Conservation (phyloP, 2,888 invertebrate species). For the Ommatoiulus sabulosus region DNA sequence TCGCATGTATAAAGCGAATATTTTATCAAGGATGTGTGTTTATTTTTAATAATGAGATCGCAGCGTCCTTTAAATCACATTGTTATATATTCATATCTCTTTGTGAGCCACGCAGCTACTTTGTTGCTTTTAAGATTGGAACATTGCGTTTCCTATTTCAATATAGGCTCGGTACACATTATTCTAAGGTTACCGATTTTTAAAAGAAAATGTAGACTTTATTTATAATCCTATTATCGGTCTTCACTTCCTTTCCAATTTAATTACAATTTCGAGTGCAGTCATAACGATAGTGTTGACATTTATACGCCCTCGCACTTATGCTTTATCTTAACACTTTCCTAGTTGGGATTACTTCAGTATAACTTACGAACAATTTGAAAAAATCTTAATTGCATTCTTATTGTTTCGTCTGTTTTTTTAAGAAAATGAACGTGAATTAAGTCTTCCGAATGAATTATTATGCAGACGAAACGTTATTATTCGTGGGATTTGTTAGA, state of each 20-base stretch:
- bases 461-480: too few species aligned
- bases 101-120: neutral
- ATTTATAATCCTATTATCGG: conserved; percentile 20
- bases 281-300: conserved; percentile 5
- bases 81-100: neutral
- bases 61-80: conserved; percentile 45
- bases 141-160: conserved; percentile 3
- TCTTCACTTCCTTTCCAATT: conserved; percentile 1
- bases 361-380: too few species aligned
- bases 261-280: conserved; percentile 32
- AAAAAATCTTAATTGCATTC: too few species aligned
- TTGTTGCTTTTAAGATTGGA: conserved; percentile 18
- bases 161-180: neutral
- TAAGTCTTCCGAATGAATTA: too few species aligned
- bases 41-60: conserved; percentile 44
- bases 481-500: too few species aligned
- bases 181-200: neutral
- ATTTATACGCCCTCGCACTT: neutral
- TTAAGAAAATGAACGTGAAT: too few species aligned
- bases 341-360: neutral
- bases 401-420: too few species aligned
- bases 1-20: neutral
- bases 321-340: neutral
- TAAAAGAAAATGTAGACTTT: neutral
- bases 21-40: neutral